Conservation (phyloP, 2,113 vertebrate species). For the Syngnathoides biaculeatus region DNA sequence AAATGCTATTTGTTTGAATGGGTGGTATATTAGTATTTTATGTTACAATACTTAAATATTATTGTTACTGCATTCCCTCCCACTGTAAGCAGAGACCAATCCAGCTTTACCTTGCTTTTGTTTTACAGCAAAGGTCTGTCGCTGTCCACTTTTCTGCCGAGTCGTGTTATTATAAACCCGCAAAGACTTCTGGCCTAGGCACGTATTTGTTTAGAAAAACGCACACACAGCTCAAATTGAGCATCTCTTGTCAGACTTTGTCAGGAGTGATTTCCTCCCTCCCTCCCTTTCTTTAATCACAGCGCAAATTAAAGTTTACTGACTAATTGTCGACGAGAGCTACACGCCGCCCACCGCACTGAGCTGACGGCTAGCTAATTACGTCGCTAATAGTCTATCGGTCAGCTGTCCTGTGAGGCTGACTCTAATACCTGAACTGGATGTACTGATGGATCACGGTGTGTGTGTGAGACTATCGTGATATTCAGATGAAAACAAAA, state of each 20-base stretch:
- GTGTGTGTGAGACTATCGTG: slow-evolving; percentile 9
- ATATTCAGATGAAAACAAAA: slow-evolving; percentile 26
- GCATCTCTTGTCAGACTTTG: slow-evolving; percentile 53
- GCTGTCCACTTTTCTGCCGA: slow-evolving; percentile 51
- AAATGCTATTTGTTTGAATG: neutral
- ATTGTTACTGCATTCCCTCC: neutral
- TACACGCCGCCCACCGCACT: slow-evolving; percentile 35
- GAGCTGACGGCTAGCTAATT: slow-evolving; percentile 56
- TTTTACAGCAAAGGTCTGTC: slow-evolving; percentile 29
- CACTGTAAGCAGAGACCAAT: neutral
- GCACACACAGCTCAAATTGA: slow-evolving; percentile 59
- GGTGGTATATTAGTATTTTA: neutral
- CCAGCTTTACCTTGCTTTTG: slow-evolving; percentile 4
- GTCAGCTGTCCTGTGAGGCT: slow-evolving; percentile 42
- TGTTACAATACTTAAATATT: neutral
- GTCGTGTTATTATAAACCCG: slow-evolving; percentile 52
- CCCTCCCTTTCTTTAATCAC: slow-evolving; percentile 61
- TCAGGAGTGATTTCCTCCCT: slow-evolving; percentile 57
- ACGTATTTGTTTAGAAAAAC: slow-evolving; percentile 63
- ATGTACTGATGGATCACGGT: slow-evolving; percentile 54
- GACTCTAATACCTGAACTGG: slow-evolving; percentile 45
- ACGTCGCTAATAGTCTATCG: slow-evolving; percentile 63
- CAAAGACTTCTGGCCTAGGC: slow-evolving; percentile 48
- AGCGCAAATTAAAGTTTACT: slow-evolving; percentile 68
- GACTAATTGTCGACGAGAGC: slow-evolving; percentile 68